Evolutionary conservation across 2,797 vertebrate species (phyloP).

Genomic region (Brotula barbata): DNA sequence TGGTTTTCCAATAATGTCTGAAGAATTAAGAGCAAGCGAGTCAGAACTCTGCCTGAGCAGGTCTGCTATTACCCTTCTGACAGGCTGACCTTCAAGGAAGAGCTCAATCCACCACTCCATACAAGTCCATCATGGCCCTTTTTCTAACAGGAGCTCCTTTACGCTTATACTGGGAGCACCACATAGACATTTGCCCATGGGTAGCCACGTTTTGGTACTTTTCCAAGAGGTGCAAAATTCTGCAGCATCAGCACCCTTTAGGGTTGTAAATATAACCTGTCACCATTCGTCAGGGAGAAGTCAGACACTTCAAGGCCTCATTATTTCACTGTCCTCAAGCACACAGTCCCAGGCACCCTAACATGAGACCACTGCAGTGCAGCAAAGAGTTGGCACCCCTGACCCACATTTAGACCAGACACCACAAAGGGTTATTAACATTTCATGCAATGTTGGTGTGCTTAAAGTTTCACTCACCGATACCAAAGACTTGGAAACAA

Average conservation of each 20-base stretch:
- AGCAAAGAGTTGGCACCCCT: conserved; percentile 29
- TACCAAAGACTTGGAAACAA: conserved; percentile 36
- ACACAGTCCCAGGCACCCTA: conserved; percentile 8
- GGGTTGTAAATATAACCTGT: conserved; percentile 72
- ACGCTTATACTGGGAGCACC: conserved; percentile 26
- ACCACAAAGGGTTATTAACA: conserved; percentile 35
- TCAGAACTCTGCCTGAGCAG: conserved; percentile 28
- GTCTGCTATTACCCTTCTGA: conserved; percentile 44
- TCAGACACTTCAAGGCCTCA: conserved; percentile 63
- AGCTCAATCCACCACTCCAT: conserved; percentile 47
- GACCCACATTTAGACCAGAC: conserved; percentile 14
- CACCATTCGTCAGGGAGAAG: conserved; percentile 68
- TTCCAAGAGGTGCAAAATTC: conserved; percentile 54
- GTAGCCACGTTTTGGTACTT: conserved; percentile 50
- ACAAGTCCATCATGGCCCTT: conserved; percentile 36
- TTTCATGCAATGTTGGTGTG: conserved; percentile 38
- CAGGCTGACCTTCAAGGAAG: conserved; percentile 55
- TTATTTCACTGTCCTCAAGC: conserved; percentile 55
- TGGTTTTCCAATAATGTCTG: conserved; percentile 24
- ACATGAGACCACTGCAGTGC: conserved; percentile 46
- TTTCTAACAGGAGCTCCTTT: conserved; percentile 41
- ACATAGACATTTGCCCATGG: conserved; percentile 48
- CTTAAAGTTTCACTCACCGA: conserved; percentile 37
- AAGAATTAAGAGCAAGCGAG: conserved; percentile 12
- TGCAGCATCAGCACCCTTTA: conserved; percentile 67